phyloP scores from a whole-genome alignment of 2,888 invertebrate genomes.

The Volucella bombylans region DNA sequence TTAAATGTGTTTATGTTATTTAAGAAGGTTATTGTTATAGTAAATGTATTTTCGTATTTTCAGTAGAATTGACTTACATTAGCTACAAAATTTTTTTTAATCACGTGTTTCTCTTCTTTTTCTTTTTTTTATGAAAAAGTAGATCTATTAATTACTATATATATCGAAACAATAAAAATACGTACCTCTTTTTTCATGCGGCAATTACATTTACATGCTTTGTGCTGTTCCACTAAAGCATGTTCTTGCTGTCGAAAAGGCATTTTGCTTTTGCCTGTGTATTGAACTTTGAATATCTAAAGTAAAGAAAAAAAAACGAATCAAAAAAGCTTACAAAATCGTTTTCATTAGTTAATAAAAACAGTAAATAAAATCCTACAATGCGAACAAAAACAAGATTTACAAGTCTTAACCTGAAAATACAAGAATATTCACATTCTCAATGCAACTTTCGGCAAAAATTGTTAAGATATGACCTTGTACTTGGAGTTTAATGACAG shows the following conservation, averaged over 20 bases:
- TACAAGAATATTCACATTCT: too few species aligned
- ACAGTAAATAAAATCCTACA: not conserved
- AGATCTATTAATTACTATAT: not conserved
- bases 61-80: too few species aligned
- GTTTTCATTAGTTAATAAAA: not conserved
- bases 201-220: constrained; percentile 86
- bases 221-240: constrained; percentile 85
- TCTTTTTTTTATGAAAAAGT: too few species aligned
- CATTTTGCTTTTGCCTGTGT: constrained; percentile 79
- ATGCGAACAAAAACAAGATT: too few species aligned
- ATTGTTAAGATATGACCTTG: not conserved
- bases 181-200: constrained; percentile 83
- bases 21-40: too few species aligned
- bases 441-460: too few species aligned
- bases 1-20: too few species aligned
- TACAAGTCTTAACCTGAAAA: too few species aligned
- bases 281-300: constrained; percentile 83
- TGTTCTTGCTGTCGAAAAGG: constrained; percentile 79
- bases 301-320: constrained; percentile 3
- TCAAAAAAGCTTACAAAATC: not conserved
- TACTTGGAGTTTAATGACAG: too few species aligned
- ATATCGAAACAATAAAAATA: constrained; percentile 7
- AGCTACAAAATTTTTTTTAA: too few species aligned
- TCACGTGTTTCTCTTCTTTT: too few species aligned
- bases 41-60: too few species aligned